Evolutionary conservation across 1,140 invertebrate genomes (phyloP).

Genomic region (Drosophila baimaii): DNA sequence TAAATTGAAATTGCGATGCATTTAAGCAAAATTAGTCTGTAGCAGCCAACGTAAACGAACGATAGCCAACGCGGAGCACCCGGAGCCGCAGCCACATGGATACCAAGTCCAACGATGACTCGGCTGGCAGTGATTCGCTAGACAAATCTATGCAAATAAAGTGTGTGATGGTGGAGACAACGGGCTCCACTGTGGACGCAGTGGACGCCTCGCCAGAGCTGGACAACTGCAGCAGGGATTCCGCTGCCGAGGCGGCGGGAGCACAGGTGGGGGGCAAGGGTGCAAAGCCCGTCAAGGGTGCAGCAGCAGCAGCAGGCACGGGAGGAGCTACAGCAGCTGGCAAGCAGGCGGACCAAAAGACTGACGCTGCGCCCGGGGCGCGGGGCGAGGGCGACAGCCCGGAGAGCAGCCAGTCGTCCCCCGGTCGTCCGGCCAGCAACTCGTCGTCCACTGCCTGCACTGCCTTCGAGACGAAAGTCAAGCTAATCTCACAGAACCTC

Average conservation of each 20-base stretch:
- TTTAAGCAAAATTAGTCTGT: constrained; percentile 29
- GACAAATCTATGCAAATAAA: constrained; percentile 81
- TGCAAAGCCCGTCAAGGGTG: neutral
- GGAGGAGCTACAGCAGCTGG: constrained; percentile 14
- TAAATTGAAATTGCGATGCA: constrained; percentile 47
- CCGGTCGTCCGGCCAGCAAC: constrained; percentile 26
- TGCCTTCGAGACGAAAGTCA: constrained; percentile 78
- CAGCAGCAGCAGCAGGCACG: constrained; percentile 16
- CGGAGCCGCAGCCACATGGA: constrained; percentile 58
- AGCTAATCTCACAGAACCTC: constrained; percentile 78
- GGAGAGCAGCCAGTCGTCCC: constrained; percentile 19
- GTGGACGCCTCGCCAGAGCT: constrained; percentile 9
- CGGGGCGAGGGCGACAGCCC: constrained; percentile 38
- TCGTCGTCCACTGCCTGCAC: constrained; percentile 46
- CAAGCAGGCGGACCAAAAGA: constrained; percentile 40
- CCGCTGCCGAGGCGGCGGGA: constrained; percentile 40
- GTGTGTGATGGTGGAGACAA: constrained; percentile 76
- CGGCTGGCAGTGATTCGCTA: constrained; percentile 73
- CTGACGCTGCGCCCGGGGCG: constrained; percentile 34
- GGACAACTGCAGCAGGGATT: constrained; percentile 63
- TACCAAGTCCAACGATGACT: constrained; percentile 78
- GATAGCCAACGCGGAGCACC: constrained; percentile 11
- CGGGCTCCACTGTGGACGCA: constrained; percentile 15
- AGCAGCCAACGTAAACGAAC: constrained; percentile 17
- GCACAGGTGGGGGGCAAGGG: constrained; percentile 16